Evolutionary conservation across 2,797 vertebrate species (phyloP).

Genomic region (Calcarius lapponicus): DNA sequence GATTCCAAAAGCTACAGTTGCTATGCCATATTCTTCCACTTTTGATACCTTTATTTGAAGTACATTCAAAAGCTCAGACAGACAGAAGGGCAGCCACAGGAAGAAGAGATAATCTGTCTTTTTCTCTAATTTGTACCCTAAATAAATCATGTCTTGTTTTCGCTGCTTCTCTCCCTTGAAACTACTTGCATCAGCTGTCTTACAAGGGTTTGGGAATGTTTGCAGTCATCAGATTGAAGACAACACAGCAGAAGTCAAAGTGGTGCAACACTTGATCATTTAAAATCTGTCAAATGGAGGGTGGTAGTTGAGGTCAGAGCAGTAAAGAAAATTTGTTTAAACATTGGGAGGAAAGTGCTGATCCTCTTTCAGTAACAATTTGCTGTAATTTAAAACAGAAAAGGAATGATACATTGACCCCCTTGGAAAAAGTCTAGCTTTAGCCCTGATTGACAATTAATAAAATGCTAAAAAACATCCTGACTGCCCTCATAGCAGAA

Average conservation of each 20-base stretch:
- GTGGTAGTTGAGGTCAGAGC: neutral
- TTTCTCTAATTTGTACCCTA: neutral
- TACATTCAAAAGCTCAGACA: neutral
- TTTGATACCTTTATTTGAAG: neutral
- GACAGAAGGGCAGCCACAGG: neutral
- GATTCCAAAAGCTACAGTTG: neutral
- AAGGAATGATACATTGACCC: neutral
- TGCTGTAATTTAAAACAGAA: neutral
- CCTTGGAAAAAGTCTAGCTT: neutral
- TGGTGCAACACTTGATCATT: neutral
- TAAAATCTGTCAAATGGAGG: neutral
- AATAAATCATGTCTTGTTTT: neutral
- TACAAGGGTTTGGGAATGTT: neutral
- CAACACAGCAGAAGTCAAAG: neutral
- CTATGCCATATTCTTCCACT: neutral
- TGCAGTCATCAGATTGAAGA: neutral
- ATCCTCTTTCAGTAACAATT: neutral
- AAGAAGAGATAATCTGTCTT: neutral
- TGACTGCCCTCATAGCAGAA: conserved; percentile 16
- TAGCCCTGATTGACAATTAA: conserved; percentile 33
- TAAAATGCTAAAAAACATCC: conserved; percentile 47
- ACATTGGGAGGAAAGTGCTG: neutral
- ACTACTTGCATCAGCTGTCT: neutral
- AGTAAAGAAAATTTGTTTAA: neutral
- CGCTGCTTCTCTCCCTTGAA: neutral